Evolutionary conservation across 2,113 vertebrate species (phyloP), one percentile per base, ranked within the genome.

Genomic region (Vidua macroura): DNA sequence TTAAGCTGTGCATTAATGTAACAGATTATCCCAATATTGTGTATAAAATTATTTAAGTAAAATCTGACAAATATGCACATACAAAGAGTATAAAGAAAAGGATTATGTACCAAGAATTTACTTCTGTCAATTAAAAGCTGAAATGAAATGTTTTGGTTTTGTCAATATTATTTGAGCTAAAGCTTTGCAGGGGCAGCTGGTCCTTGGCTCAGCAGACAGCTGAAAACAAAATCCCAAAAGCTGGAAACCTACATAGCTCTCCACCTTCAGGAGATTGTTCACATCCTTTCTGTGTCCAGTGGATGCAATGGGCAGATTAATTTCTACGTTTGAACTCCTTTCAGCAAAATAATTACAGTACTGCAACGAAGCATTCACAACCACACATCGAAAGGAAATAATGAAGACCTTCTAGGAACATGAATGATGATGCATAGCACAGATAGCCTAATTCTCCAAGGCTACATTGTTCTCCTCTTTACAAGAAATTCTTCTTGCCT

Each of bases 1-100:
- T 92, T 92, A 87, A 97, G 41, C 43, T 70, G 86, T 93, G 87
- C 68, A 87, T 97, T 94, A 88, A 92, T 96, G 94, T 96, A 95
- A 92, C 7, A 75, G 90, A 74, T 95, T 88, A 88, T 93, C 86
- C 91, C 72, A 82, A 63, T 90, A 95, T 83, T 93, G 76, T 89
- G 95, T 95, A 97, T 93, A 92, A 62, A 88, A 87, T 96, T 94
- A 94, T 96, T 97, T 97, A 96, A 94, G 92, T 90, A 90, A 95
- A 95, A 95, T 58, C 90, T 92, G 73, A 96, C 80, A 96, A 96
- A 97, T 96, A 93, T 97, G 97, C 97, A 97, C 96, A 96, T 92
- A 76, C 72, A 88, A 83, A 88, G 58, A 92, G 25, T 90, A 96
- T 86, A 81, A 80, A 98, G 92, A 95, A 89, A 31, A 91, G 55